Evolutionary conservation across 2,113 vertebrate species (phyloP), one percentile per base, ranked within the genome.

Genomic region (Cynoglossus semilaevis): DNA sequence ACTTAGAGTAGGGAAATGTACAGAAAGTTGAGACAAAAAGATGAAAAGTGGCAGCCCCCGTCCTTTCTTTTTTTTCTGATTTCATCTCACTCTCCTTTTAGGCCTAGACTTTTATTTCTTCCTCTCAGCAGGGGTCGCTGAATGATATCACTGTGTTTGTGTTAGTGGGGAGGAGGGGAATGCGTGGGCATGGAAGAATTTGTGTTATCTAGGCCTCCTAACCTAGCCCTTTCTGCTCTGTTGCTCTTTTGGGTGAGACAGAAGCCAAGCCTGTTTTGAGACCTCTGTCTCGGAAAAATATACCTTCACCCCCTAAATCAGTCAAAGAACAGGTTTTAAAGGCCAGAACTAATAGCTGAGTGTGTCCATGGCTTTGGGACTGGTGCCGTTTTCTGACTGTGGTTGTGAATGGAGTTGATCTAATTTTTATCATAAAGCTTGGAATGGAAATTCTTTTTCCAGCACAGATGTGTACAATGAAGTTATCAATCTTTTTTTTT

Each of bases 181-280:
- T 70, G 88, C 73, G 86, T 88, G 82, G 88, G 87, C 78, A 70
- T 43, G 44, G 57, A 84, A 70, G 77, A 79, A 73, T 88, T 78
- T 75, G 60, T 80, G 58, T 87, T 86, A 86, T 88, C 83, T 70
- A 47, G 68, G 72, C 72, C 77, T 85, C 37, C 67, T 77, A 79
- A 75, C 83, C 72, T 71, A 76, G 63, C 66, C 79, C 76, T 81
- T 70, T 79, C 69, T 79, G 81, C 70, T 66, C 38, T 2, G 37
- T 70, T 82, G 71, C 68, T 81, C 69, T 67, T 72, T 72, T 58
- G 77, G 61, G 37, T 58, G 71, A 79, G 70, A 72, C 57, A 63
- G 51, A 83, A 81, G 67, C 70, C 72, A 52, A 58, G 74, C 67
- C 74, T 82, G 75, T 82, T 85, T 71, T 51, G 79, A 75, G 53